These are phyloP conservation scores for Diabrotica virgifera DNA, from an alignment of 1,140 invertebrate genomes.

Conservation along the genomic window DNA sequence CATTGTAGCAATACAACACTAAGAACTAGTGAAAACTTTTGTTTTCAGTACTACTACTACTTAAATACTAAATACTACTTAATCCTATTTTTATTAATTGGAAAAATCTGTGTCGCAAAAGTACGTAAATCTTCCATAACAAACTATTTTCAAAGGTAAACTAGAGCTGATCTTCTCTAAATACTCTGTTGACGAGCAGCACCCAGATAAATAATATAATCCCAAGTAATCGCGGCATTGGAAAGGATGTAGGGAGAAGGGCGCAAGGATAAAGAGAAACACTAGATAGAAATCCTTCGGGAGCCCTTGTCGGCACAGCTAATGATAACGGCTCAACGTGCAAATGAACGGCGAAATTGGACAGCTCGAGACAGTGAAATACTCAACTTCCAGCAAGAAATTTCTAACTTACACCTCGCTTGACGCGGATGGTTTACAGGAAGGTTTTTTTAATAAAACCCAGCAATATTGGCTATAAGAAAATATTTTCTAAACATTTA, in stretches of 20 bases:
- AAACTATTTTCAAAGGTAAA: not conserved
- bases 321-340: conserved; percentile 37
- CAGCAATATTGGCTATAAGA: no score
- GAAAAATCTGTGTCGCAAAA: no score
- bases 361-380: not conserved
- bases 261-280: conserved; percentile 5
- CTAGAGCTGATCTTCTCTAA: not conserved
- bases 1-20: no score
- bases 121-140: no score
- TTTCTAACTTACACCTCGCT: not conserved
- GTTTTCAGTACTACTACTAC: no score
- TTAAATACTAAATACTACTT: no score
- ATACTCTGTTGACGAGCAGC: conserved; percentile 6
- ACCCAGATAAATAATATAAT: conserved; percentile 5
- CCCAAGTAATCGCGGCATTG: not conserved
- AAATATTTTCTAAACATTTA: no score
- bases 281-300: conserved; percentile 13
- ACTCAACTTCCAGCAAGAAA: not conserved
- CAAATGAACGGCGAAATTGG: conserved; percentile 33
- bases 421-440: not conserved
- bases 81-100: no score
- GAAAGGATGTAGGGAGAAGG: not conserved
- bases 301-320: conserved; percentile 29
- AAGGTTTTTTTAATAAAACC: not conserved
- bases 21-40: no score